Evolutionary conservation across 2,888 invertebrate genomes (phyloP), one percentile per base, ranked within the genome.

Genomic region (Lottia gigantea): DNA sequence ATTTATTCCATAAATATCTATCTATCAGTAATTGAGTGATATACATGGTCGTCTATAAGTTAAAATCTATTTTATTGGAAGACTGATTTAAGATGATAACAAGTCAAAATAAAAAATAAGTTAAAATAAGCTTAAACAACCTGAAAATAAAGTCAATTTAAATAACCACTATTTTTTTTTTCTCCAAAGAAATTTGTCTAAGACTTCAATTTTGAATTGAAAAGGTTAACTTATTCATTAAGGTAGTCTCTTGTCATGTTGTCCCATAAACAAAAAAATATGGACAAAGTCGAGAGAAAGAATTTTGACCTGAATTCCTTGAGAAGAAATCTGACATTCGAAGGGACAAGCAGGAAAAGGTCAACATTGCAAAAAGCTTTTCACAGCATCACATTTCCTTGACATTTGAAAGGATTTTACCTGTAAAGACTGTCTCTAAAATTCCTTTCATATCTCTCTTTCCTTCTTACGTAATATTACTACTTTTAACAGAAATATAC

Each of bases 291-390:
- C 19, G 23, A 19, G 55, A 23, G 23, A 55, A 23, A 55, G 55
- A 55, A 55, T 55, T 55, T 55, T 55, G 55, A 55, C 55, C 55
- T 55, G 55, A 55, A 55, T 55, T 55, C 55, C 55, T 55, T 55
- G 12, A 8, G 55, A 55, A 55, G 55, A 55, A 55, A 55, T 55
- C 55, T 55, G 55, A 55, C 55, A 55, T 55, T 55, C 19, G 55
- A 55, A 55, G 55, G 55, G 55, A 55, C 55, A 55, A 55, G 19
- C 55, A 55, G 55, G 55, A 55, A 55, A 55, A 55, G 55, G 55
- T 55, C 55, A 55, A 55, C 55, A 55, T 23, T 19, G 55, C 55
- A 55, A 55, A 55, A 55, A 55, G 55, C 55, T 55, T 55, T 40
- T 55, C 55, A 55, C 55, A 55, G 55, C 55, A 55, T 55, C 55